phyloP scores from a whole-genome alignment of 2,797 vertebrate species.

The Danionella dracula region DNA sequence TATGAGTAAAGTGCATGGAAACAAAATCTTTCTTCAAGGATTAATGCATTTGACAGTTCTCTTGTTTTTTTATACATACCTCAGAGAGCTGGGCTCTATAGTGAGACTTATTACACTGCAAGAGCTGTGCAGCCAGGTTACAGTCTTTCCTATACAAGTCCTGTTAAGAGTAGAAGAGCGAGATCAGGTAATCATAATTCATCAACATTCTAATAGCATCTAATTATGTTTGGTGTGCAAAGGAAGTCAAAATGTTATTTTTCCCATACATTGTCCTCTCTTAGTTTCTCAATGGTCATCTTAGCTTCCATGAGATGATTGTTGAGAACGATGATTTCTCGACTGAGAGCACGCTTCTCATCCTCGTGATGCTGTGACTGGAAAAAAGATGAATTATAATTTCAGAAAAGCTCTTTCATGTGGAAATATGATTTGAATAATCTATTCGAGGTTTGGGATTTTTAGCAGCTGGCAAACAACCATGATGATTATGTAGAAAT shows the following conservation, averaged over 20 bases:
- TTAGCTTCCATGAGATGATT: conserved; percentile 97
- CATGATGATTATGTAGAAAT: too few species aligned
- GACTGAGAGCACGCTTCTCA: conserved; percentile 90
- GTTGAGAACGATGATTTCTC: conserved; percentile 97
- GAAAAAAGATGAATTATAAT: conserved; percentile 54
- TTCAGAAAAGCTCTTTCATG: conserved; percentile 78
- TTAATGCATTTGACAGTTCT: too few species aligned
- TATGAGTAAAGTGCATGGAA: too few species aligned
- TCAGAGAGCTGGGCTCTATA: conserved; percentile 89
- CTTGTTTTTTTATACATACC: conserved; percentile 66
- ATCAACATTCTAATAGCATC: background rate
- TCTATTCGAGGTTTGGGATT: too few species aligned
- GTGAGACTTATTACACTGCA: conserved; percentile 92
- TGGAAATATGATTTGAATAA: conserved; percentile 37
- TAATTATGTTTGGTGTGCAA: background rate
- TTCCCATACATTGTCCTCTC: conserved; percentile 86
- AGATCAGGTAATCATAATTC: background rate
- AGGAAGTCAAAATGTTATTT: background rate
- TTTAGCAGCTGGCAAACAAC: too few species aligned
- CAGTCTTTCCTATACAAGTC: conserved; percentile 96
- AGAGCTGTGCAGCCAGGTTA: conserved; percentile 92
- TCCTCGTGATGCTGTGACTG: conserved; percentile 95
- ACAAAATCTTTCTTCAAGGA: too few species aligned
- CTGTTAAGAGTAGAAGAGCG: conserved; percentile 55
- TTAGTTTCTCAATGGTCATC: conserved; percentile 94